Evolutionary conservation across 2,797 vertebrate species (phyloP), one percentile per base, ranked within the genome.

Genomic region (Enteromius mattozi): DNA sequence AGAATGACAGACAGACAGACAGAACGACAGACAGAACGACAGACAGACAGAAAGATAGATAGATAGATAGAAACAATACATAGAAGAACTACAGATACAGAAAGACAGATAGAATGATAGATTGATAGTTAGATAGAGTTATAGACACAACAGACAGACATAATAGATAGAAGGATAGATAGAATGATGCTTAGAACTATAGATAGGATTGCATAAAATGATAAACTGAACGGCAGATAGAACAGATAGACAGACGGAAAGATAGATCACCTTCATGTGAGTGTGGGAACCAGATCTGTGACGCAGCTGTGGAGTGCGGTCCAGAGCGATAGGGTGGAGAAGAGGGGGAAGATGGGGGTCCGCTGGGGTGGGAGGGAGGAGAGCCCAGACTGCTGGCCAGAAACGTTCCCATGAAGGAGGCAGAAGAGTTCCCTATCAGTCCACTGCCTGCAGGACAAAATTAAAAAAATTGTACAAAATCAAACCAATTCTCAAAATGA

Each of bases 211-310:
- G 6, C 8, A 69, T 5, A n/a, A 54, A 27, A 30, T 51, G 0
- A 47, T 5, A 13, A 21, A 17, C 0, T 56, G 49, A 76, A 13
- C 69, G 13, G 79, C 42, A 69, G 65, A 56, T 19, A 49, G 51
- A 54, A 78, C 19, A 84, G 70, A 80, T 13, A 77, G 27, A 83
- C 1, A 37, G 19, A 83, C 2, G 33, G n/a, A n/a, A n/a, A n/a
- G n/a, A 81, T 27, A 79, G 74, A 87, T 94, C 95, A 98, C 98
- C 97, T 97, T 99, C 97, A 19, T 99, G 97, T 86, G 97, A 96
- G 92, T 98, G 97, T 21, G 97, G 96, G 94, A 99, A 97, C 98
- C 98, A 99, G 92, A 99, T 96, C 93, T 98, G 96, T 83, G 98
- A 97, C 87, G 97, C 92, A n/a, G 78, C 80, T 81, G 95, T 94